These are phyloP conservation scores for Napeogenes sylphis DNA, from an alignment of 2,888 invertebrate genomes.

Conservation along the genomic window DNA sequence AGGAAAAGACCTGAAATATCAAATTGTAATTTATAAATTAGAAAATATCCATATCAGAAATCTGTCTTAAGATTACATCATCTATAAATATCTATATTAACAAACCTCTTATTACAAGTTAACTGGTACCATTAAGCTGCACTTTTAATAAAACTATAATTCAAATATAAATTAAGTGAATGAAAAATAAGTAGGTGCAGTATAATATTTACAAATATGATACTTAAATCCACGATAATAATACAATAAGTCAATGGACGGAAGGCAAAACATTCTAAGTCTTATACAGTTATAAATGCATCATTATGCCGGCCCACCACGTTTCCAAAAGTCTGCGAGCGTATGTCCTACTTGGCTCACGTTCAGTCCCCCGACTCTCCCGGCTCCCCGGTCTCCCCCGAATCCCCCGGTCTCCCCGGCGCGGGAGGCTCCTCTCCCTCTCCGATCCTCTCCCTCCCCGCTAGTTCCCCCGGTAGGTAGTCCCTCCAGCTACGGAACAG, in stretches of 20 bases:
- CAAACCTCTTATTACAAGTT: too few relatives aligned
- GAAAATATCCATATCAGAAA: too few relatives aligned
- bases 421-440: conserved; percentile 32
- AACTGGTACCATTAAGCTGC: too few relatives aligned
- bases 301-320: not conserved
- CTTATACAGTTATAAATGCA: conserved; percentile 4
- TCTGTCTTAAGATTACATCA: too few relatives aligned
- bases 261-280: not conserved
- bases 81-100: too few relatives aligned
- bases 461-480: conserved; percentile 88
- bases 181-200: not conserved
- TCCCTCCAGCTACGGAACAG: conserved; percentile 96
- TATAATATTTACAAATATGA: not conserved
- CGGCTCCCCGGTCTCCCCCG: conserved; percentile 44
- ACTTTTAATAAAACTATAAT: not conserved
- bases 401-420: conserved; percentile 36
- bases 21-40: too few relatives aligned
- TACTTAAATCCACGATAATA: not conserved
- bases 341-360: too few relatives aligned
- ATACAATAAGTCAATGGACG: not conserved
- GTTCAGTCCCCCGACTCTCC: conserved; percentile 53
- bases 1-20: too few relatives aligned
- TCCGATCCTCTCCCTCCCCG: conserved; percentile 43
- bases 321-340: not conserved
- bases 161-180: conserved; percentile 3